Evolutionary conservation across 2,888 invertebrate genomes (phyloP).

Genomic region (Bembecia ichneumoniformis): DNA sequence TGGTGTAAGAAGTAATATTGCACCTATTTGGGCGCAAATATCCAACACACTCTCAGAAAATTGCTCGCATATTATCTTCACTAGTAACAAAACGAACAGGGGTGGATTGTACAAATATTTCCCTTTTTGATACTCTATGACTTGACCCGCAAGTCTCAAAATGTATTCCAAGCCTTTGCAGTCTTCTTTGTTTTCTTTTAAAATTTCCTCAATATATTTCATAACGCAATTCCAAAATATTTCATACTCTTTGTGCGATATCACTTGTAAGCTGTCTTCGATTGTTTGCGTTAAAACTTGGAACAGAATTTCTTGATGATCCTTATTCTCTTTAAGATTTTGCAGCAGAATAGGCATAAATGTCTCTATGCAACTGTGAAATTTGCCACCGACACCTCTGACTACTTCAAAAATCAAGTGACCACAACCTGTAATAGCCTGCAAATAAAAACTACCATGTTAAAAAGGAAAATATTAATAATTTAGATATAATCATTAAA

Average conservation of each 20-base stretch:
- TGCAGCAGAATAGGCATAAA: constrained; percentile 79
- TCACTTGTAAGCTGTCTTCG: constrained; percentile 73
- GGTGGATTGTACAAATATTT: constrained; percentile 74
- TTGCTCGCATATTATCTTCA: constrained; percentile 61
- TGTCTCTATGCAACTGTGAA: constrained; percentile 86
- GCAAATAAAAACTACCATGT: constrained; percentile 26
- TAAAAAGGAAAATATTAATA: too few relatives aligned
- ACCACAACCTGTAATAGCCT: constrained; percentile 86
- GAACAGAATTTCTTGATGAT: constrained; percentile 71
- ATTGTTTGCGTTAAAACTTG: constrained; percentile 78
- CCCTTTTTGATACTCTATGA: constrained; percentile 76
- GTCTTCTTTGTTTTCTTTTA: constrained; percentile 41
- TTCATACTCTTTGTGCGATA: constrained; percentile 75
- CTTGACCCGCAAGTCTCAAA: constrained; percentile 72
- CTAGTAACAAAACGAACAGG: constrained; percentile 71
- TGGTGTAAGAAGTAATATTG: constrained; percentile 72
- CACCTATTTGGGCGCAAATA: constrained; percentile 69
- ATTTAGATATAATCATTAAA: too few relatives aligned
- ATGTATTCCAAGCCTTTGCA: constrained; percentile 54
- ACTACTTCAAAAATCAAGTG: constrained; percentile 90
- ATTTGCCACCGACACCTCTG: constrained; percentile 85
- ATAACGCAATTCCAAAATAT: constrained; percentile 75
- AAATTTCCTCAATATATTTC: constrained; percentile 44
- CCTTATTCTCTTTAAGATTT: constrained; percentile 63
- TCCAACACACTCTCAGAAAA: constrained; percentile 58